A percentile compares a stretch with the other conserved stretches of the same genome.
phyloP scores from a whole-genome alignment of 2,113 vertebrate species.

The Myotis davidii region DNA sequence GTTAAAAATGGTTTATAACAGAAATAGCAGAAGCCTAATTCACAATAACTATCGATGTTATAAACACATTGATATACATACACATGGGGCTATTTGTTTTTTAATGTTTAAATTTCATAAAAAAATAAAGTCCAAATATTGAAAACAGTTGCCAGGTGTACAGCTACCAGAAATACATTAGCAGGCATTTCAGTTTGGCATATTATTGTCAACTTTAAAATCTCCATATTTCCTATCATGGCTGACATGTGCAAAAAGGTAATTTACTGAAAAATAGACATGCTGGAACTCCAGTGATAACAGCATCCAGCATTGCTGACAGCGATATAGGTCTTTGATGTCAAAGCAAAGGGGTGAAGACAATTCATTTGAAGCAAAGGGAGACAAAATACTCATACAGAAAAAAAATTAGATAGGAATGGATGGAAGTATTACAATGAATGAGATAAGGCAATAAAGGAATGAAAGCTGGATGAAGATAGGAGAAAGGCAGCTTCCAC shows the following conservation, averaged over 20 bases:
- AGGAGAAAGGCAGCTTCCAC: not conserved
- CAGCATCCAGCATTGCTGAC: not conserved
- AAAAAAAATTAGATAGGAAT: not conserved
- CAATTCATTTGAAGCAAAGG: not conserved
- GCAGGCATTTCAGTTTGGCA: not conserved
- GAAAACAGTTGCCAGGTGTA: not conserved
- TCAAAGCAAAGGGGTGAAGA: not conserved
- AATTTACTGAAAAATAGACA: conserved; percentile 2
- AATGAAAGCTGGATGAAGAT: not conserved
- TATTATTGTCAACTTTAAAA: not conserved
- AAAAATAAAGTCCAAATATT: not conserved
- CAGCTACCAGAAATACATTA: not conserved
- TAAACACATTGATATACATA: not conserved
- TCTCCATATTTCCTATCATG: not conserved
- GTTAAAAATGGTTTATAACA: not conserved
- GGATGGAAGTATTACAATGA: not conserved
- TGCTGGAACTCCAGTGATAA: not conserved
- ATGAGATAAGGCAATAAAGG: not conserved
- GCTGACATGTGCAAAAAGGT: not conserved
- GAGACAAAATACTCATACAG: not conserved
- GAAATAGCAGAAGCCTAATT: not conserved
- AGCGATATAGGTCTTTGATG: not conserved
- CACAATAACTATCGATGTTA: not conserved
- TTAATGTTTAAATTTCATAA: not conserved
- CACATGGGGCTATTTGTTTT: not conserved